These are phyloP conservation scores for Rhopalosiphum maidis DNA, from an alignment of 1,140 invertebrate species.

Conservation along the genomic window DNA sequence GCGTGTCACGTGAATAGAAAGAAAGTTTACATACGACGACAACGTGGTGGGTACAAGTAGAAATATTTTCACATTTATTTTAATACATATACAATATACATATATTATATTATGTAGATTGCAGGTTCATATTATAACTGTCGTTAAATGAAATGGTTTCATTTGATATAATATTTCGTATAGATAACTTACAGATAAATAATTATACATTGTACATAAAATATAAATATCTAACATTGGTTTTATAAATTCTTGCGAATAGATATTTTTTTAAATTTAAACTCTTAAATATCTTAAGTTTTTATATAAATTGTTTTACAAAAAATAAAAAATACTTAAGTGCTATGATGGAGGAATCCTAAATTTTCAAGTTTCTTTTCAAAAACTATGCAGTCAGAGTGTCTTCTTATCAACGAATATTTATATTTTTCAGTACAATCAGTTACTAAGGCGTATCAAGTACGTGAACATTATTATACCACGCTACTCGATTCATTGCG, in stretches of 20 bases:
- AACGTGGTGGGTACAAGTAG: neutral
- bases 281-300: neutral
- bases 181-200: neutral
- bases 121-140: neutral
- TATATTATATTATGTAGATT: neutral
- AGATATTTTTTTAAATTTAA: neutral
- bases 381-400: no score
- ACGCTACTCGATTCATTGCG: no score
- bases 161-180: neutral
- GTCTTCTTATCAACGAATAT: no score
- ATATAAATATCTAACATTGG: neutral
- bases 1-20: neutral
- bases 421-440: no score
- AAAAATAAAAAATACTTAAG: neutral
- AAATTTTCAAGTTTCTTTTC: neutral
- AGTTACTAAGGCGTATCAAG: no score
- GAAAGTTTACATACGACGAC: neutral
- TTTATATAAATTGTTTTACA: neutral
- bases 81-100: neutral
- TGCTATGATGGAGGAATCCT: neutral
- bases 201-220: neutral
- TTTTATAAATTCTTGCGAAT: neutral
- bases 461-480: no score
- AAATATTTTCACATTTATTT: slow-evolving; percentile 9
- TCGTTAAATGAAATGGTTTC: neutral